Evolutionary conservation across 2,797 vertebrate genomes (phyloP).

Genomic region (Streptopelia turtur): DNA sequence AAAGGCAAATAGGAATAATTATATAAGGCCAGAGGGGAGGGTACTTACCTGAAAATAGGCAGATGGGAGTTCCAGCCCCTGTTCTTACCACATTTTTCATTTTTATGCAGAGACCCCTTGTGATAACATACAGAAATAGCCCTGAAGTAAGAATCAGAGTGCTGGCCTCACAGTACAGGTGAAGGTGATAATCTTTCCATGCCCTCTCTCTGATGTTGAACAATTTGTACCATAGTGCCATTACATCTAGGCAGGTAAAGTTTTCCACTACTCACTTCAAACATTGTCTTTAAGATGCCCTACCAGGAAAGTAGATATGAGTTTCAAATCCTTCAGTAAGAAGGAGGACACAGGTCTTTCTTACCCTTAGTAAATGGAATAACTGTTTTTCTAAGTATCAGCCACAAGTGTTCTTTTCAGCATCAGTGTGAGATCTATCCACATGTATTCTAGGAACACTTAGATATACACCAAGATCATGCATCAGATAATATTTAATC

Average conservation of each 20-base stretch:
- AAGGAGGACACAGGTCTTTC: neutral
- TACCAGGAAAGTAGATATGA: neutral
- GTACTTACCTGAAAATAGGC: neutral
- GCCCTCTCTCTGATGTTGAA: neutral
- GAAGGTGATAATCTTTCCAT: neutral
- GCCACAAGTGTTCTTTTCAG: accelerated
- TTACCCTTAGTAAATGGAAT: neutral
- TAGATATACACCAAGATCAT: neutral
- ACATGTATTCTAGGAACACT: neutral
- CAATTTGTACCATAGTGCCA: neutral
- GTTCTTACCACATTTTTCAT: neutral
- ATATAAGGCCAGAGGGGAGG: neutral
- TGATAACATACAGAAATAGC: neutral
- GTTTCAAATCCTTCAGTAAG: neutral
- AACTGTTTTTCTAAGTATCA: neutral
- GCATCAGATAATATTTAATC: neutral
- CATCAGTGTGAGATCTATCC: neutral
- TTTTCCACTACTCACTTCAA: neutral
- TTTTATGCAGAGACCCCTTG: neutral
- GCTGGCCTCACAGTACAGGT: neutral
- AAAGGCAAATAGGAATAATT: neutral
- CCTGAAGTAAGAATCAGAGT: neutral
- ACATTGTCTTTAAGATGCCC: neutral
- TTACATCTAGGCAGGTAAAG: neutral
- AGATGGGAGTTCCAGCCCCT: neutral